Evolutionary conservation across 2,888 invertebrate species (phyloP).

Genomic region (Drosophila barbarae): DNA sequence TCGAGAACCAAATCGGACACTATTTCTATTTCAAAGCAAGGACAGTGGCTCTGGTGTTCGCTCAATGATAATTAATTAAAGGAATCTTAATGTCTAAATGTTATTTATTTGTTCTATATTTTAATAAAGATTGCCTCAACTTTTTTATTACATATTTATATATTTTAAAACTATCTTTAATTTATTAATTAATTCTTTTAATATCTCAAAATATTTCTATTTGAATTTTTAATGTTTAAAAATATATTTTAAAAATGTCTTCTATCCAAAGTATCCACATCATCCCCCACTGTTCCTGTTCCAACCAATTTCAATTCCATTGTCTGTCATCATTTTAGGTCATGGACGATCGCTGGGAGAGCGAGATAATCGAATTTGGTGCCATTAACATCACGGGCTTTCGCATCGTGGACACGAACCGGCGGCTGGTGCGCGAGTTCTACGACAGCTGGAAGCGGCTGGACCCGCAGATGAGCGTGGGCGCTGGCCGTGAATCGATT

Average conservation of each 20-base stretch:
- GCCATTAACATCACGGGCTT: constrained; percentile 99
- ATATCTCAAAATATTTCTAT: too few relatives aligned
- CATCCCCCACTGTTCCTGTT: constrained; percentile 1
- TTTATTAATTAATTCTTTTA: too few relatives aligned
- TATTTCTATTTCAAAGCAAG: background rate
- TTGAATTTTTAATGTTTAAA: too few relatives aligned
- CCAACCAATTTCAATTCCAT: constrained; percentile 23
- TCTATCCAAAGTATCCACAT: background rate
- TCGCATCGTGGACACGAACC: constrained; percentile 92
- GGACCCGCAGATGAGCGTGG: constrained; percentile 86
- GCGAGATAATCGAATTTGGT: constrained; percentile 96
- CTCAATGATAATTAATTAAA: background rate
- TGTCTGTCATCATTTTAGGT: constrained; percentile 82
- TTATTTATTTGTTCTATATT: background rate
- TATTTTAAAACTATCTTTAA: too few relatives aligned
- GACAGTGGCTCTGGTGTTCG: background rate
- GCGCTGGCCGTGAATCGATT: constrained; percentile 91
- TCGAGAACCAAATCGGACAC: background rate
- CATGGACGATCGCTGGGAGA: constrained; percentile 98
- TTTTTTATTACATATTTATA: background rate
- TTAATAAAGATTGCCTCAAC: background rate
- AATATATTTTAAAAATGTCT: too few relatives aligned
- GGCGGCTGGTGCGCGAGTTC: constrained; percentile 91
- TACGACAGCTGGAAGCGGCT: constrained; percentile 91
- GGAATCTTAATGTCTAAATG: background rate